phyloP scores from a whole-genome alignment of 2,888 invertebrate genomes.

The Ethmia dodecea region DNA sequence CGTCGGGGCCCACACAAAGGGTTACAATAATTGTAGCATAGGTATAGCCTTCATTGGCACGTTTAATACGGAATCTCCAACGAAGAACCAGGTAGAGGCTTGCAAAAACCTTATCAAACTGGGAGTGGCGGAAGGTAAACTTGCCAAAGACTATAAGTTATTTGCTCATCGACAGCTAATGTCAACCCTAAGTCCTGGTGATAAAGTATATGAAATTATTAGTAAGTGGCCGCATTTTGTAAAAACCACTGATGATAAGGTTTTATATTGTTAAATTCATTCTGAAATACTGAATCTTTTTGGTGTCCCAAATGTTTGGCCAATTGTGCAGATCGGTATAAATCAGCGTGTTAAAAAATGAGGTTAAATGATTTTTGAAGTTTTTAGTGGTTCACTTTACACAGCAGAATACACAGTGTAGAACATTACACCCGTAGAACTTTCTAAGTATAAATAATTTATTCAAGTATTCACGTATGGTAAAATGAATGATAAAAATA shows the following conservation, averaged over 20 bases:
- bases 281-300: conserved; percentile 42
- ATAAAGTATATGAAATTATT: conserved; percentile 79
- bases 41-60: conserved; percentile 86
- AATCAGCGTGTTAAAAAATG: no score
- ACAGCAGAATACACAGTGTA: no score
- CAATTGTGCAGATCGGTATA: no score
- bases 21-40: conserved; percentile 81
- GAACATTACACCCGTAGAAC: no score
- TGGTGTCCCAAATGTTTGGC: no score
- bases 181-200: conserved; percentile 83
- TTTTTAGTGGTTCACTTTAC: no score
- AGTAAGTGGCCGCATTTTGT: conserved; percentile 83
- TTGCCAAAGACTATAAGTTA: conserved; percentile 80
- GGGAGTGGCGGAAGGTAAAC: conserved; percentile 79
- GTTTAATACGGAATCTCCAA: conserved; percentile 73
- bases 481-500: no score
- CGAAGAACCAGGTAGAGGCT: conserved; percentile 76
- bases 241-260: no score
- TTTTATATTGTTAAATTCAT: conserved; percentile 28
- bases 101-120: conserved; percentile 78
- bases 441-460: no score
- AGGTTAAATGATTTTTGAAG: no score
- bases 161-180: conserved; percentile 82
- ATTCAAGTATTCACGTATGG: no score
- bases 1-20: conserved; percentile 83